Conservation (phyloP, 2,797 vertebrate genomes). For the Tangara arthus region DNA sequence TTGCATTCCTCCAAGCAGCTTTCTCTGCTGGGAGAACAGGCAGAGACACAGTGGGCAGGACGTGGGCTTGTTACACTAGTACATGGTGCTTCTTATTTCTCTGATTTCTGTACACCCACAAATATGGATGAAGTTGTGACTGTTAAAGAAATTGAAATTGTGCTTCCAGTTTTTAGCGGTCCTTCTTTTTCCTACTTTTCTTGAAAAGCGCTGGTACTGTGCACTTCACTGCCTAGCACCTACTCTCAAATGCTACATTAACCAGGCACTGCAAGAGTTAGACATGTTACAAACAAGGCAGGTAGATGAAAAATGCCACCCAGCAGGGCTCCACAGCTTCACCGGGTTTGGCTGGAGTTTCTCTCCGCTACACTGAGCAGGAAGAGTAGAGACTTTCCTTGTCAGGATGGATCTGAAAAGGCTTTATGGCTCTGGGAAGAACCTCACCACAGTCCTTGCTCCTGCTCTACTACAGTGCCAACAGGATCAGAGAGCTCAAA, state of each 20-base stretch:
- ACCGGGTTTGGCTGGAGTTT: neutral
- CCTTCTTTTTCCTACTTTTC: neutral
- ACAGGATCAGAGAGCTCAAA: neutral
- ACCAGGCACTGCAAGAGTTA: neutral
- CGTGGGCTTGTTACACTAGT: neutral
- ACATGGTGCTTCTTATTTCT: neutral
- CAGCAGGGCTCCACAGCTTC: neutral
- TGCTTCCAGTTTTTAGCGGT: neutral
- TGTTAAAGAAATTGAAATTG: neutral
- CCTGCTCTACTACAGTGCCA: neutral
- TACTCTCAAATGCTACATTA: neutral
- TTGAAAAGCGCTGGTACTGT: neutral
- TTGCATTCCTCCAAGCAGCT: neutral
- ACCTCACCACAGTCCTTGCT: neutral
- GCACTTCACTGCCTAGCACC: neutral
- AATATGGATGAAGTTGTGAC: neutral
- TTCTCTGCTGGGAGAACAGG: neutral
- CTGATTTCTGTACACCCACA: neutral
- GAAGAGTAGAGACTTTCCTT: neutral
- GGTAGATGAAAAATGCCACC: neutral
- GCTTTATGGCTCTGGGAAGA: neutral
- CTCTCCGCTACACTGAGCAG: neutral
- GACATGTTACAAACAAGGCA: rapidly evolving
- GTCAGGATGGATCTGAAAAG: neutral
- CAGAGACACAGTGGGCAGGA: neutral